Conservation (phyloP, 2,888 invertebrate species). For the Apamea monoglypha region DNA sequence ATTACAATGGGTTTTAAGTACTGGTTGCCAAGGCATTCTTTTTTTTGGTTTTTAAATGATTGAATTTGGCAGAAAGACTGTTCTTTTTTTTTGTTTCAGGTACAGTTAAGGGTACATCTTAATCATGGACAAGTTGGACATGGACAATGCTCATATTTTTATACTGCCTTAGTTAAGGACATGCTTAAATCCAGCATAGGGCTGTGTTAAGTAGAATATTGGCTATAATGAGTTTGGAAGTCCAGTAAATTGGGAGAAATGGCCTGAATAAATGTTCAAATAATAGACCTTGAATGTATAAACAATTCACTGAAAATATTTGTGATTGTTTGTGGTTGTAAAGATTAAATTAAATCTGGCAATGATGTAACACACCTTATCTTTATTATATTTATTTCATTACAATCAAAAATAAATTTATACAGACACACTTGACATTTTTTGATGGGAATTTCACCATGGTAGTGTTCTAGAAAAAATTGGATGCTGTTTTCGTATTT, state of each 20-base stretch:
- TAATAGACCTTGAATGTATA: neutral
- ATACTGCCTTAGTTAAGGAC: neutral
- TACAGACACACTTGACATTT: slow-evolving; percentile 39
- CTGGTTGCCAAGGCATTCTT: neutral
- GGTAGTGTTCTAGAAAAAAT: neutral
- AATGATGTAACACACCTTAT: slow-evolving; percentile 57
- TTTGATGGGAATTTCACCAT: slow-evolving; percentile 26
- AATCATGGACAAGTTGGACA: neutral
- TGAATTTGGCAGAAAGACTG: slow-evolving; percentile 11
- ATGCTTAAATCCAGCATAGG: neutral
- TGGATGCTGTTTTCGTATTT: neutral
- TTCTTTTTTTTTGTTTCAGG: neutral
- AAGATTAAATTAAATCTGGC: slow-evolving; percentile 50
- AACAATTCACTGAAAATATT: slow-evolving; percentile 15
- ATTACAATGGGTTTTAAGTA: slow-evolving; percentile 31
- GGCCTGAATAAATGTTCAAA: neutral
- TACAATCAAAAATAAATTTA: slow-evolving; percentile 50
- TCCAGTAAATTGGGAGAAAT: neutral
- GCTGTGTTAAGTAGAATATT: neutral
- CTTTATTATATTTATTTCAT: slow-evolving; percentile 11
- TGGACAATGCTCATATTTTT: neutral
- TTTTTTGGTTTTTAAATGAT: slow-evolving; percentile 13
- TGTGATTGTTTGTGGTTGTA: slow-evolving; percentile 35
- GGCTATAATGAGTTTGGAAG: neutral
- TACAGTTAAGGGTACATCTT: neutral